Conservation (phyloP, 2,888 invertebrate species). For the Temnothorax ravouxi region DNA sequence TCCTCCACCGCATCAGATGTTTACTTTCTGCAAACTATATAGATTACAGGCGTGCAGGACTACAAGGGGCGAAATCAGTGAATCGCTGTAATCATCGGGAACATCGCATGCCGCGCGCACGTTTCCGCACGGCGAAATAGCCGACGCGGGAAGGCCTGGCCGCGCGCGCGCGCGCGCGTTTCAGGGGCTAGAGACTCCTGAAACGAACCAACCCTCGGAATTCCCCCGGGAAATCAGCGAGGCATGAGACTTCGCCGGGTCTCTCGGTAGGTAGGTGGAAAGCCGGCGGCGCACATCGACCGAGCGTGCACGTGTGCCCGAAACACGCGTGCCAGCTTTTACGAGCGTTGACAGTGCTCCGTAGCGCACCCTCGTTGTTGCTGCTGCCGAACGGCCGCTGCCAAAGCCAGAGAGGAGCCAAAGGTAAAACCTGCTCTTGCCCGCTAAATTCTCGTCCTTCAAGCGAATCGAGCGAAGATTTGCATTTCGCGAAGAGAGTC, state of each 20-base stretch:
- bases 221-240: constrained; percentile 84
- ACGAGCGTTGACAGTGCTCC: constrained; percentile 67
- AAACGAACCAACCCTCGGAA: constrained; percentile 68
- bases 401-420: background rate
- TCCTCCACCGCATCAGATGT: background rate
- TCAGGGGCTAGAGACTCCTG: constrained; percentile 68
- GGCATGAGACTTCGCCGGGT: constrained; percentile 78
- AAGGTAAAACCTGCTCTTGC: background rate
- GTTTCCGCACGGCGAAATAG: constrained; percentile 56
- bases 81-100: constrained; percentile 61
- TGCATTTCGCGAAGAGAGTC: background rate
- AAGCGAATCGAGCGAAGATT: background rate
- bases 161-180: constrained; percentile 38
- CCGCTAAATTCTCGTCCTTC: background rate
- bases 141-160: constrained; percentile 63
- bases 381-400: constrained; percentile 9
- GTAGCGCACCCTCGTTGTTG: background rate
- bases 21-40: background rate
- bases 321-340: constrained; percentile 67
- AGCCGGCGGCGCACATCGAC: constrained; percentile 54
- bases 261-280: constrained; percentile 62
- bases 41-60: constrained; percentile 30
- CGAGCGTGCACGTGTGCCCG: constrained; percentile 68
- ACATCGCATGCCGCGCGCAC: constrained; percentile 50
- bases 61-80: constrained; percentile 57